These are phyloP conservation scores for Ganaspis sp. DNA, from an alignment of 1,140 invertebrate genomes.

Conservation along the genomic window DNA sequence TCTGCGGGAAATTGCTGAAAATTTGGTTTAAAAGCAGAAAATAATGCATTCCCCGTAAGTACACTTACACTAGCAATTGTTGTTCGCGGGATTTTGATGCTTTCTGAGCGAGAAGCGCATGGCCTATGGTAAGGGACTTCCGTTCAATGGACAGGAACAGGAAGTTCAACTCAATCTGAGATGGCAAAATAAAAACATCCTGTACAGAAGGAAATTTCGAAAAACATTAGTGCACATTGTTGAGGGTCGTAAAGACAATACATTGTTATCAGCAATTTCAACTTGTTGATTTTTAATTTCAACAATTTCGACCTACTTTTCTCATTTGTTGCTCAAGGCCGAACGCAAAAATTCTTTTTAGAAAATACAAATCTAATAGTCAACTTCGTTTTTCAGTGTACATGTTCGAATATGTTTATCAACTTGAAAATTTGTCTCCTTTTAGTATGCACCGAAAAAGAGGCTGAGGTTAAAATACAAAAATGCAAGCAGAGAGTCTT, in stretches of 20 bases:
- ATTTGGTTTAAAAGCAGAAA: constrained; percentile 52
- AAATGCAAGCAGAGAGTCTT: constrained; percentile 70
- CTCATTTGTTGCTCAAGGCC: constrained; percentile 12
- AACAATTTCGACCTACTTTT: constrained; percentile 20
- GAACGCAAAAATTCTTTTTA: not conserved
- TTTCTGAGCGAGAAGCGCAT: constrained; percentile 58
- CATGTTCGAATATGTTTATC: not conserved
- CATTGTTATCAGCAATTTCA: not conserved
- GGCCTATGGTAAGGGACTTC: constrained; percentile 75
- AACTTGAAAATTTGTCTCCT: not conserved
- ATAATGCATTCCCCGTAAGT: constrained; percentile 68
- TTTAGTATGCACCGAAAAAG: constrained; percentile 37
- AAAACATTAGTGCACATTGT: constrained; percentile 45
- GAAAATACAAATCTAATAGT: not conserved
- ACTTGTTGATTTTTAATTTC: constrained; percentile 34
- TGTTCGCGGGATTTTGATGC: constrained; percentile 42
- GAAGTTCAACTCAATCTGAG: constrained; percentile 69
- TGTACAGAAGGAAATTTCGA: constrained; percentile 66
- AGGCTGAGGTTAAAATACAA: constrained; percentile 50
- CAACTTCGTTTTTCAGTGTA: too few species aligned
- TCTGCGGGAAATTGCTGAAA: constrained; percentile 39
- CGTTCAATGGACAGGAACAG: constrained; percentile 76
- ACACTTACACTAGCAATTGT: constrained; percentile 44
- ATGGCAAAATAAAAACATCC: constrained; percentile 75
- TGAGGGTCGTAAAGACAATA: constrained; percentile 2